Evolutionary conservation across 1,140 invertebrate species (phyloP), one percentile per base, ranked within the genome.

Genomic region (Drosophila quadrilineata): DNA sequence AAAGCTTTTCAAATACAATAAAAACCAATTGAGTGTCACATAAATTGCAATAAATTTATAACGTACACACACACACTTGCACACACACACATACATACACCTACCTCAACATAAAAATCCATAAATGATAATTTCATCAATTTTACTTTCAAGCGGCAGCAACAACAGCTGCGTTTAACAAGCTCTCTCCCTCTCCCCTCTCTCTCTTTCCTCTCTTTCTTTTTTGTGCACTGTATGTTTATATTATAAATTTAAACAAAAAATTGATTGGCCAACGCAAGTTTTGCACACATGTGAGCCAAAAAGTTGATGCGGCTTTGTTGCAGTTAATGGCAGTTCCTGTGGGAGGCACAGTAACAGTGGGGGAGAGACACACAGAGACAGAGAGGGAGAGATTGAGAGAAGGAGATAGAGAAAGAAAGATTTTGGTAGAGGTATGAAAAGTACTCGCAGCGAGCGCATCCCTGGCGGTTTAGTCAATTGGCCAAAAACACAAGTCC

Each of bases 401-500:
- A n/a, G n/a, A n/a, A n/a, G n/a, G n/a, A n/a, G n/a, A n/a, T n/a
- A n/a, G n/a, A n/a, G n/a, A n/a, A n/a, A n/a, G n/a, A n/a, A n/a
- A n/a, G n/a, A n/a, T n/a, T n/a, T n/a, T n/a, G n/a, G n/a, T n/a
- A n/a, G n/a, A n/a, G n/a, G n/a, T n/a, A n/a, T n/a, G n/a, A n/a
- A n/a, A 21, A 12, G 6, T 35, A 12, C 21, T 17, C 17, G 28
- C 21, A 6, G 31, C 17, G 33, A n/a, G 36, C 49, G 35, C 50
- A 54, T 43, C 24, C 38, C 38, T 43, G 24, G 38, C 36, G 38
- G 31, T 54, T 43, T 54, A 73, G 60, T 72, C 38, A 68, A 64
- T 41, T 56, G 53, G 22, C 40, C n/a, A 33, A 24, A 29, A 36
- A 8, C 35, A 31, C 19, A 43, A n/a, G n/a, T n/a, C n/a, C n/a